Evolutionary conservation across 37 sponge, comb jelly and placozoan genomes (phyloP).

Genomic region (Agelas oroides): DNA sequence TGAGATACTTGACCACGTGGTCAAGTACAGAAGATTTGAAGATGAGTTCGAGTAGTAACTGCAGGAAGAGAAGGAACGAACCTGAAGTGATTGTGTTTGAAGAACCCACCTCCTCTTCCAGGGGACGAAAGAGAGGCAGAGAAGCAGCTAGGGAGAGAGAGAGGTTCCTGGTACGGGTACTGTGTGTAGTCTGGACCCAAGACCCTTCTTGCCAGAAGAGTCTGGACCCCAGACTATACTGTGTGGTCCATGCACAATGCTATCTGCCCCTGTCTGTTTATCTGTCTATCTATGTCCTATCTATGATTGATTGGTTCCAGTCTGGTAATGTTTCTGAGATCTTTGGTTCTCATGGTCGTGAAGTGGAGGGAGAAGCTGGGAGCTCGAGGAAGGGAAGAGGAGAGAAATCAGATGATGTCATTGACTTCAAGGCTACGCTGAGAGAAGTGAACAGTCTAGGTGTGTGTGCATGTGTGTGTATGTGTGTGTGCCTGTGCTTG

Average conservation of each 20-base stretch:
- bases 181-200: too few species aligned
- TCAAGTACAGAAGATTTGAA: too few species aligned
- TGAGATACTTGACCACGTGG: too few species aligned
- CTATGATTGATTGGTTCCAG: too few species aligned
- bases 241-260: background rate
- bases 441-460: conserved; percentile 58
- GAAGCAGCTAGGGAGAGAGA: conserved; percentile 43
- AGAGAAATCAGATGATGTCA: conserved; percentile 15
- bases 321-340: conserved; percentile 53
- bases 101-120: conserved; percentile 33
- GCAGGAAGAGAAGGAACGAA: conserved; percentile 17
- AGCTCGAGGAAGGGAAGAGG: too few species aligned
- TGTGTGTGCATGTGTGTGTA: conserved; percentile 12
- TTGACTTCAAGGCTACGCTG: conserved; percentile 45
- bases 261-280: background rate
- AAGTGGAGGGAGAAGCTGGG: background rate
- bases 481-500: background rate
- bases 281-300: too few species aligned
- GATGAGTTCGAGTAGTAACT: too few species aligned
- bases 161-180: conserved; percentile 25
- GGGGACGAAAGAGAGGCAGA: background rate
- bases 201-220: too few species aligned
- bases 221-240: background rate
- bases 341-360: conserved; percentile 9
- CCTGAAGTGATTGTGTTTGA: conserved; percentile 63